These are phyloP conservation scores for Andrena marginata DNA, from an alignment of 2,888 invertebrate species.

Conservation along the genomic window DNA sequence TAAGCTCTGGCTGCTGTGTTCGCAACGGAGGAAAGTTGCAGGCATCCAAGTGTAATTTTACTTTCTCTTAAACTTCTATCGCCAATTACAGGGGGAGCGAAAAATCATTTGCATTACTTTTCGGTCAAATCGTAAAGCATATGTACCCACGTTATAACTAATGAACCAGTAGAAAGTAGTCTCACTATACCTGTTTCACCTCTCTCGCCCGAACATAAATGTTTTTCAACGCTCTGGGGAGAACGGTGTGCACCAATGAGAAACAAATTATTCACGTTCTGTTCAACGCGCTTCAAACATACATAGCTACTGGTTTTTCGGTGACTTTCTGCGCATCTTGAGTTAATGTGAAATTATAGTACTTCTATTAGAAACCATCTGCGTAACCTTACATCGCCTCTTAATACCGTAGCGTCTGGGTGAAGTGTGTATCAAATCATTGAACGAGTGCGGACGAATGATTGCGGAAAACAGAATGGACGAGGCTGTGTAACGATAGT, in stretches of 20 bases:
- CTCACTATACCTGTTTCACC: conserved; percentile 20
- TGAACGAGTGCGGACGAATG: too few relatives aligned
- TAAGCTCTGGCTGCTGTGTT: conserved; percentile 27
- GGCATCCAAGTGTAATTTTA: conserved; percentile 21
- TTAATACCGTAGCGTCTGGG: too few relatives aligned
- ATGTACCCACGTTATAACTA: neutral
- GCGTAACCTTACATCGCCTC: too few relatives aligned
- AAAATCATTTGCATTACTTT: conserved; percentile 40
- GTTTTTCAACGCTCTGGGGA: neutral
- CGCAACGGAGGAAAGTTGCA: conserved; percentile 21
- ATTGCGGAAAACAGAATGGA: too few relatives aligned
- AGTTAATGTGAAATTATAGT: too few relatives aligned
- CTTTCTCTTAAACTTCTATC: conserved; percentile 47
- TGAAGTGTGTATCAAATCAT: too few relatives aligned
- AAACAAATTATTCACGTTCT: neutral
- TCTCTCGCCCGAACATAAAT: neutral
- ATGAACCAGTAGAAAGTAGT: conserved; percentile 40
- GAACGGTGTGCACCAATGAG: neutral
- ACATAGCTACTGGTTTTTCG: too few relatives aligned
- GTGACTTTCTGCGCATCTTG: too few relatives aligned
- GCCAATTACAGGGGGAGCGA: neutral
- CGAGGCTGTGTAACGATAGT: too few relatives aligned
- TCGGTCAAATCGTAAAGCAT: conserved; percentile 16
- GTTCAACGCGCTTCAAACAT: neutral
- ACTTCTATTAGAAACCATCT: too few relatives aligned